phyloP scores from a whole-genome alignment of 2,888 invertebrate genomes.

The Rotaria magnacalcarata region DNA sequence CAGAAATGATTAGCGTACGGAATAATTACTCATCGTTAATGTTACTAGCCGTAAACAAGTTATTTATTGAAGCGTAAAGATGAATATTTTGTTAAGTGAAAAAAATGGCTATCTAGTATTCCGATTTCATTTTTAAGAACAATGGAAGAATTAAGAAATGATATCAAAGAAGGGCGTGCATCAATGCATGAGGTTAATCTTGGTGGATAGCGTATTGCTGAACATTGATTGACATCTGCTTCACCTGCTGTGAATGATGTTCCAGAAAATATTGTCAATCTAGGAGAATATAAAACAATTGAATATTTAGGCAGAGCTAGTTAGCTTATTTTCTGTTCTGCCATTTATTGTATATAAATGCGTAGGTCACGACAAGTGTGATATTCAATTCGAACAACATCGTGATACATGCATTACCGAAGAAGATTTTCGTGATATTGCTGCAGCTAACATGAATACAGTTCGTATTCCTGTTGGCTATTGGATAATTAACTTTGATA shows the following conservation, averaged over 20 bases:
- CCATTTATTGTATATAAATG: too few relatives aligned
- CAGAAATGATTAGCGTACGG: background rate
- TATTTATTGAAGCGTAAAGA: background rate
- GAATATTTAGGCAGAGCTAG: background rate
- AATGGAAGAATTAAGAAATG: background rate
- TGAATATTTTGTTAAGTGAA: background rate
- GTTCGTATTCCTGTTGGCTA: slow-evolving; percentile 18
- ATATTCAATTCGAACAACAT: background rate
- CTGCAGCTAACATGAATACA: slow-evolving; percentile 11
- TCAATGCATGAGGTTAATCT: background rate
- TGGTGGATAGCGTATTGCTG: background rate
- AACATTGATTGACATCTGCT: background rate
- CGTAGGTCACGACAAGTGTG: background rate
- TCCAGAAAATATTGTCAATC: background rate
- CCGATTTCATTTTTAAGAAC: background rate
- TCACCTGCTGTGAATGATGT: background rate
- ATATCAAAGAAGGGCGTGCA: background rate
- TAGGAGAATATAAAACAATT: background rate
- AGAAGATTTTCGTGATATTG: background rate
- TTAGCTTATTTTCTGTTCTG: background rate
- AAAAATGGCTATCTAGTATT: background rate
- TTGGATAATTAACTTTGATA: background rate
- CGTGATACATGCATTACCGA: background rate
- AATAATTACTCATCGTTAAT: background rate
- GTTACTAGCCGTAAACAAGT: background rate